phyloP scores from a whole-genome alignment of 1,140 invertebrate species.

The Ceratoteleas bidentatus region DNA sequence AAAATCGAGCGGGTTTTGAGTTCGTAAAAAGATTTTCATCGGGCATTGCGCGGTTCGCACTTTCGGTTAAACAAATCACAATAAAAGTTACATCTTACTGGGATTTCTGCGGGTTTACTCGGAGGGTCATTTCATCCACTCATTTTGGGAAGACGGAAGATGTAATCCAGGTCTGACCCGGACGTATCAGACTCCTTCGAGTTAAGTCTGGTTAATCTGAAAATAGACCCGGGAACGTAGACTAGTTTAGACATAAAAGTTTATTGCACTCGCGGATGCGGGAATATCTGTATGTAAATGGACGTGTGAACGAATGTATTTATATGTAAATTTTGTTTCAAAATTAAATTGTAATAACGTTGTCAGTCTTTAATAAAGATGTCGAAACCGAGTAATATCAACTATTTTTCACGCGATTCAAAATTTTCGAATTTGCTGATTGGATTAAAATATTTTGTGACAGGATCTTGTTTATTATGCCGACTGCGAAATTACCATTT shows the following conservation, averaged over 20 bases:
- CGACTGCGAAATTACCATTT: too few species aligned
- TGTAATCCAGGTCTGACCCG: conserved; percentile 62
- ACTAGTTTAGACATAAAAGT: conserved; percentile 60
- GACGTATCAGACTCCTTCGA: conserved; percentile 61
- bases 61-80: conserved; percentile 57
- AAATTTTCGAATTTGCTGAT: not conserved
- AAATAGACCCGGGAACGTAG: conserved; percentile 58
- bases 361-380: conserved; percentile 24
- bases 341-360: conserved; percentile 53
- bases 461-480: too few species aligned
- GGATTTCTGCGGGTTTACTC: conserved; percentile 56
- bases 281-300: conserved; percentile 53
- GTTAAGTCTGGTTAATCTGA: conserved; percentile 62
- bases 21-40: too few species aligned
- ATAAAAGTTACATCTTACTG: conserved; percentile 62
- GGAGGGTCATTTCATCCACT: conserved; percentile 57
- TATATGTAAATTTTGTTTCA: conserved; percentile 52
- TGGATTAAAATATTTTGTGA: too few species aligned
- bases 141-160: conserved; percentile 64
- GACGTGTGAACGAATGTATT: conserved; percentile 53
- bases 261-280: conserved; percentile 40
- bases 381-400: conserved; percentile 15
- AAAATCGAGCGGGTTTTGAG: too few species aligned
- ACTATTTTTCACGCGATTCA: not conserved
- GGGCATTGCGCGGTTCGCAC: conserved; percentile 39